Base-by-base conservation (phyloP, 2,113 vertebrate genomes). In the Tichodroma muraria region DNA sequence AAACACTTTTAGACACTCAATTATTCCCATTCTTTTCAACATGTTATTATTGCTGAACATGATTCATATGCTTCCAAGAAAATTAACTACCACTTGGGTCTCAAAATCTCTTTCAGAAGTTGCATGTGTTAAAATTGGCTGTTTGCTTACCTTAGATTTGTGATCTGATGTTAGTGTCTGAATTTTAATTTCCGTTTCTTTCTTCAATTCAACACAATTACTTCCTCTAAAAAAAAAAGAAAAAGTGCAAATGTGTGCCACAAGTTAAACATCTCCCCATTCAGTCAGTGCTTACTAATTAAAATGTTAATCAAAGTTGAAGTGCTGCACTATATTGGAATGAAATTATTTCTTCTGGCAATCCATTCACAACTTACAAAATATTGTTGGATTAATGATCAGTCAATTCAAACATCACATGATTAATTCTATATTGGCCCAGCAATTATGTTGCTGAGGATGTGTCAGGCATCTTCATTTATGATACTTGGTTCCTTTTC, bases 131-230 rank as follows among this genome's bases (percentile, higher is more conserved):
- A 84, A 96, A 95, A 88, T 15, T 90, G 40, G 25, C 80, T 70
- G 70, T 93, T 97, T 95, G 94, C 98, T 97, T 98, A 99, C 99
- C 99, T 99, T 99, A 78, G 98, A 98, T 98, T 99, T 99, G 97
- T 99, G 99, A 97, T 99, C 98, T 52, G 98, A 98, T 60, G 97
- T 97, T 85, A 99, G 94, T 4, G 97, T 98, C 96, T 99, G 98
- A 97, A 99, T 98, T 97, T 99, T 99, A 96, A 98, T 98, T 97
- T 99, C 99, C 3, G 98, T 99, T 98, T 99, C 99, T 97, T 99
- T 99, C 98, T 99, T 99, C 97, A 99, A 95, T 96, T 99, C 99
- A 35, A 98, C 98, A 96, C 99, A 99, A 98, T 98, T 99, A 96
- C 98, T 99, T 98, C 99, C 99, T 90, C 99, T 99, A 97, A 68